Conservation (phyloP, 2,113 vertebrate species). For the Odontesthes bonariensis region DNA sequence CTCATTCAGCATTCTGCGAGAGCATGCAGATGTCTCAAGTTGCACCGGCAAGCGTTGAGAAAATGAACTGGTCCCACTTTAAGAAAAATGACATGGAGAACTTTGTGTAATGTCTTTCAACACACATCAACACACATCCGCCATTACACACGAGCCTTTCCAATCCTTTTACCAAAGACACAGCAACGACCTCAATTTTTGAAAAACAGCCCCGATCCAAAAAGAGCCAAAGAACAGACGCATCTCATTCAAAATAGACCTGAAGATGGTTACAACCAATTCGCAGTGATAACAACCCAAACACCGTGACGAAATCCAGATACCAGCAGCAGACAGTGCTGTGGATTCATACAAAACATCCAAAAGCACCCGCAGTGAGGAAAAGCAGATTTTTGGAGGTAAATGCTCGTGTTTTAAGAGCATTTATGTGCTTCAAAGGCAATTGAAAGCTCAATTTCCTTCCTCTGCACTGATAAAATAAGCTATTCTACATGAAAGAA, state of each 20-base stretch:
- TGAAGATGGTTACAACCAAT: neutral
- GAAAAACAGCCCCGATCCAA: no score
- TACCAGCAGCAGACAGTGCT: neutral
- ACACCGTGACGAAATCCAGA: neutral
- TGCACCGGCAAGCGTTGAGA: slow-evolving; percentile 60
- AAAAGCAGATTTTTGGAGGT: neutral
- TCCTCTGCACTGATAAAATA: neutral
- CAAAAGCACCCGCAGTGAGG: neutral
- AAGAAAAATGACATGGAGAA: slow-evolving; percentile 28
- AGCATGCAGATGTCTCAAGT: slow-evolving; percentile 67
- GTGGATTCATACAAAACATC: neutral
- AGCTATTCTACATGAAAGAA: neutral
- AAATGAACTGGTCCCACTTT: slow-evolving; percentile 41
- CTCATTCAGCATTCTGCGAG: slow-evolving; percentile 72
- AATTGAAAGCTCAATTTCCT: neutral
- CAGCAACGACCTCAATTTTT: no score
- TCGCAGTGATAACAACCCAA: neutral
- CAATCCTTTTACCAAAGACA: neutral
- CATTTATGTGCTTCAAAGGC: neutral
- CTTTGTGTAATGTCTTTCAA: slow-evolving; percentile 9
- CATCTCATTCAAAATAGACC: neutral
- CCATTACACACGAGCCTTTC: neutral
- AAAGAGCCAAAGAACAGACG: neutral
- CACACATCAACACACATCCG: slow-evolving; percentile 1
- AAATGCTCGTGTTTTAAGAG: neutral